These are phyloP conservation scores for Drosophila nigromelanica DNA, from an alignment of 1,140 invertebrate species.

Conservation along the genomic window DNA sequence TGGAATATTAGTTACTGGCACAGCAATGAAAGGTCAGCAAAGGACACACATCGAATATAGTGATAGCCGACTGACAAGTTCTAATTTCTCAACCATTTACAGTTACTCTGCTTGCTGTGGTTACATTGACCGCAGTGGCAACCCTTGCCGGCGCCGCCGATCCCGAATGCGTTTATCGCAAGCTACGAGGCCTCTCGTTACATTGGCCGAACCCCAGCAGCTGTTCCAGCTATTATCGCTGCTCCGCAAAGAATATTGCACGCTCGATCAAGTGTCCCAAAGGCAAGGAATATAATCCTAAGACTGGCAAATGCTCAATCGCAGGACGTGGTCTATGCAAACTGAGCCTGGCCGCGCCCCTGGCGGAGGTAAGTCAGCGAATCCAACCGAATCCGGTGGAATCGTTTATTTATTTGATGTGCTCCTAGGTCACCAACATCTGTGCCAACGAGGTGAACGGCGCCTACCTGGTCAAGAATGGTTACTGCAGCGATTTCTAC, in stretches of 20 bases:
- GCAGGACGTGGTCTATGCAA: conserved; percentile 61
- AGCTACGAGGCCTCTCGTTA: conserved; percentile 54
- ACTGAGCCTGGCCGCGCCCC: conserved; percentile 54
- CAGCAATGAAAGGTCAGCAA: conserved; percentile 65
- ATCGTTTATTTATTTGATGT: too few species aligned
- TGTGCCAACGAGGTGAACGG: conserved; percentile 61
- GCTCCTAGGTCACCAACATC: conserved; percentile 42
- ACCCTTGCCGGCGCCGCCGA: conserved; percentile 60
- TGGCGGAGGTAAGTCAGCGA: conserved; percentile 38
- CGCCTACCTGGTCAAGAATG: conserved; percentile 48
- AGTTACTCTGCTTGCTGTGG: conserved; percentile 74
- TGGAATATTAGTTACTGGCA: conserved; percentile 52
- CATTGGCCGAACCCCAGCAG: conserved; percentile 72
- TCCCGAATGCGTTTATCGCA: conserved; percentile 74
- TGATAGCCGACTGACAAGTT: background rate
- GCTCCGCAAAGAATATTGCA: conserved; percentile 57
- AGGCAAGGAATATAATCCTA: conserved; percentile 71
- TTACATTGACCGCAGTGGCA: conserved; percentile 57
- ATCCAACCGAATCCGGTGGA: background rate
- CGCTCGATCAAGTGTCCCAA: conserved; percentile 56
- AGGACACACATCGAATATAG: background rate
- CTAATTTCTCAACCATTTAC: background rate
- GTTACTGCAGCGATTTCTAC: conserved; percentile 56
- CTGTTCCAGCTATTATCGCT: conserved; percentile 72
- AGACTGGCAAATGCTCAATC: conserved; percentile 60